These are phyloP conservation scores for Empidonax alnorum DNA, from an alignment of 2,113 vertebrate species.

Conservation along the genomic window DNA sequence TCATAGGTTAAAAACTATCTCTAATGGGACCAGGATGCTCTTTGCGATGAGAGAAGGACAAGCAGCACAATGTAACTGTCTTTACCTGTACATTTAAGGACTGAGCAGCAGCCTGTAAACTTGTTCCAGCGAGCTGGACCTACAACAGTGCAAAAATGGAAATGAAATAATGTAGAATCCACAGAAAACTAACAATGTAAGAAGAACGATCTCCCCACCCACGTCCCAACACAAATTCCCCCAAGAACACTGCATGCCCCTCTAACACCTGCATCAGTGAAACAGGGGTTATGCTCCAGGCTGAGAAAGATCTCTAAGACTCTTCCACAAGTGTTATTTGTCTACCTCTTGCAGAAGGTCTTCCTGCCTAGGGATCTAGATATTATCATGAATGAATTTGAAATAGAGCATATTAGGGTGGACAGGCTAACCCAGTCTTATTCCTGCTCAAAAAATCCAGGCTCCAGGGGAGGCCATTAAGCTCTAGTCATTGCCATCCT, in stretches of 20 bases:
- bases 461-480: not conserved
- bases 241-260: not conserved
- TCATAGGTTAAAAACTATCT: not conserved
- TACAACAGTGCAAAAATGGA: slow-evolving; percentile 68
- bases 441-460: not conserved
- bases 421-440: not conserved
- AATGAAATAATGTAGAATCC: slow-evolving; percentile 29
- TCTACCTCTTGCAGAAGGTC: not conserved
- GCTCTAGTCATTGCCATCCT: not conserved
- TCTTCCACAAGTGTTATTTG: not conserved
- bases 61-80: slow-evolving; percentile 16
- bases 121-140: slow-evolving; percentile 86
- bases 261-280: not conserved
- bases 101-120: slow-evolving; percentile 85
- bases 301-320: not conserved
- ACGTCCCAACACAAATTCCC: not conserved
- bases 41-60: not conserved
- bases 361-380: not conserved
- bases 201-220: not conserved
- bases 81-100: slow-evolving; percentile 85
- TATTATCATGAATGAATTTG: not conserved
- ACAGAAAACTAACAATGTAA: not conserved
- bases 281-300: not conserved
- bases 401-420: not conserved
- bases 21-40: not conserved